Base-by-base conservation (phyloP, 2,888 invertebrate genomes). In the Myopa tessellatipennis region DNA sequence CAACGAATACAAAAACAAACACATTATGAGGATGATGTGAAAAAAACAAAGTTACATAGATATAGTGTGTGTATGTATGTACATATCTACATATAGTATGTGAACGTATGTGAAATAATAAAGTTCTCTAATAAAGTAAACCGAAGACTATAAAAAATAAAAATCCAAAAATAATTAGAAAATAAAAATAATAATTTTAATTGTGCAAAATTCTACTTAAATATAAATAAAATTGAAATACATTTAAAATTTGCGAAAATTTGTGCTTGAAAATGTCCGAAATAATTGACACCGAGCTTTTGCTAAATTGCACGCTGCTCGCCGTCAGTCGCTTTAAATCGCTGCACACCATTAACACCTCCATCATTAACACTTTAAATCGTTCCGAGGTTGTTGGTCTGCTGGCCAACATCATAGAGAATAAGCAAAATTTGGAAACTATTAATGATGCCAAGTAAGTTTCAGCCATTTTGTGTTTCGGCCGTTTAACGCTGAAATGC, bases 281-380 rank as follows among this genome's bases (percentile, higher is more conserved):
- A 81, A 84, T 84, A 80, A 86, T 89, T 78, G 87, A 88, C 81
- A 88, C 88, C 6, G 87, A 88, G 79, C 81, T 89, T 73, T 79
- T 89, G 79, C 85, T 87, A 73, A 89, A 89, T 80, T 89, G 89
- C 82, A 89, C 89, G 76, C 85, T 89, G 63, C 84, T 88, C 26
- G 88, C 89, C 14, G 85, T 89, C 10, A 84, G 85, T 65, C 88
- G 88, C 71, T 89, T 88, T 77, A 84, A 85, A 58, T 80, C 88
- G 77, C 84, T 84, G 69, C 83, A 84, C 78, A 85, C 86, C 78
- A 85, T 88, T 26, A 89, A 88, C 78, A 83, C 83, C 40, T 85
- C 86, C 38, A 80, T 84, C 77, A 79, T 89, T 76, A 83, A 81
- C 69, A 83, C 76, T 58, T 83, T 87, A 36, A 89, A 89, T 83